These are phyloP conservation scores for Pterois miles DNA, from an alignment of 2,797 vertebrate species.

Conservation along the genomic window DNA sequence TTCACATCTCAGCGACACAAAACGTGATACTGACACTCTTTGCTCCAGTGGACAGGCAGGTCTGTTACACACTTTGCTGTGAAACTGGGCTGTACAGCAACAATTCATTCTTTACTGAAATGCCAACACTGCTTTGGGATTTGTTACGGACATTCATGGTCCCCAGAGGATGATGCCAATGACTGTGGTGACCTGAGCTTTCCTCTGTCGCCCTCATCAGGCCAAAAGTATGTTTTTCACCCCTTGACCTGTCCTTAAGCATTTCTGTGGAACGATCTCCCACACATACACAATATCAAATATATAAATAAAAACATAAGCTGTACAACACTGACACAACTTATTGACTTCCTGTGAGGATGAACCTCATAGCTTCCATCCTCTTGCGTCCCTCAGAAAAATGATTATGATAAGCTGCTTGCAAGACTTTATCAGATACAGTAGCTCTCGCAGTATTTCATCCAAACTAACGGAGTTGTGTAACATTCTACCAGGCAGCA, in stretches of 20 bases:
- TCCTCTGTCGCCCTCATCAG: too few relatives aligned
- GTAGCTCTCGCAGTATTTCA: not conserved
- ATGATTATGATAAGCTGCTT: not conserved
- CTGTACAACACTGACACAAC: not conserved
- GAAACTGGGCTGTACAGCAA: not conserved
- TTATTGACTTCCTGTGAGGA: not conserved
- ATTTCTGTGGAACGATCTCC: not conserved
- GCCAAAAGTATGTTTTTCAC: not conserved
- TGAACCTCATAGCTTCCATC: not conserved
- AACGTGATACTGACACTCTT: too few relatives aligned
- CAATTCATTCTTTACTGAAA: not conserved
- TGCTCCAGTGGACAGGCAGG: too few relatives aligned
- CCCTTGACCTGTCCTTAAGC: not conserved
- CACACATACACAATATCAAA: not conserved
- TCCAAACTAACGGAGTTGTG: conserved; percentile 16
- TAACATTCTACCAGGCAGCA: not conserved
- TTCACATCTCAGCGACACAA: too few relatives aligned
- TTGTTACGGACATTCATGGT: not conserved
- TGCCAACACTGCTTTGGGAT: not conserved
- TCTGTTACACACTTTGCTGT: too few relatives aligned
- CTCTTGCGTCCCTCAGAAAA: not conserved
- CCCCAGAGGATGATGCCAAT: too few relatives aligned
- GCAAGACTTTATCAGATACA: not conserved
- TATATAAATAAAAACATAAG: not conserved
- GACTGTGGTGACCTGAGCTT: too few relatives aligned